These are phyloP conservation scores for Gymnoscopelus braueri DNA, from an alignment of 2,797 vertebrate genomes.

Conservation along the genomic window DNA sequence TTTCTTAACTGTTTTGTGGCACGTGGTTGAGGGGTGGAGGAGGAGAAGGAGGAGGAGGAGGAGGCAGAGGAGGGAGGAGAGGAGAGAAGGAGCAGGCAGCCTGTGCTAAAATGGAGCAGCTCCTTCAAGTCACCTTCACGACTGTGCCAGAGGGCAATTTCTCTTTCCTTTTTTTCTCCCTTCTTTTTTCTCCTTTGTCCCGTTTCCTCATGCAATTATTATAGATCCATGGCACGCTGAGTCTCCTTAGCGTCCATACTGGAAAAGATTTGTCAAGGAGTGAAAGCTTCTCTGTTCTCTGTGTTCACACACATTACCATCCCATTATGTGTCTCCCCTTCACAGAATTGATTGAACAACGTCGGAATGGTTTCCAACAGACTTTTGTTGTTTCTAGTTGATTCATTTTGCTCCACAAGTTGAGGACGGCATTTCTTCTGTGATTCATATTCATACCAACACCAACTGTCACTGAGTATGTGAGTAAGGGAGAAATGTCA, in stretches of 20 bases:
- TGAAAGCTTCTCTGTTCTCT: constrained; percentile 66
- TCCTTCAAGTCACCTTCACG: constrained; percentile 80
- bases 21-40: constrained; percentile 50
- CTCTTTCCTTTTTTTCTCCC: constrained; percentile 37
- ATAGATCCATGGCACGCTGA: constrained; percentile 71
- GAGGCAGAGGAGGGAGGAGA: constrained; percentile 45
- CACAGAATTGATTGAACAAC: constrained; percentile 61
- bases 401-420: constrained; percentile 31
- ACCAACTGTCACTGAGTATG: constrained; percentile 6
- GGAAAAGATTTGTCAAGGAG: constrained; percentile 65
- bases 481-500: constrained; percentile 32
- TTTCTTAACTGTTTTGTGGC: constrained; percentile 64
- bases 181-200: constrained; percentile 51
- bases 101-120: constrained; percentile 74
- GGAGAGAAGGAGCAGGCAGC: constrained; percentile 16
- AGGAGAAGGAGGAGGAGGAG: constrained; percentile 41
- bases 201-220: constrained; percentile 73
- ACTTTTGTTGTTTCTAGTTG: constrained; percentile 50
- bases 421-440: constrained; percentile 32
- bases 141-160: constrained; percentile 71
- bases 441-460: constrained; percentile 18
- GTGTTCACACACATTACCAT: constrained; percentile 73
- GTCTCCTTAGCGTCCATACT: constrained; percentile 61
- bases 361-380: constrained; percentile 58
- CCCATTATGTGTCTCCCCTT: constrained; percentile 68